Evolutionary conservation across 2,113 vertebrate genomes (phyloP).

Genomic region (Numida meleagris): DNA sequence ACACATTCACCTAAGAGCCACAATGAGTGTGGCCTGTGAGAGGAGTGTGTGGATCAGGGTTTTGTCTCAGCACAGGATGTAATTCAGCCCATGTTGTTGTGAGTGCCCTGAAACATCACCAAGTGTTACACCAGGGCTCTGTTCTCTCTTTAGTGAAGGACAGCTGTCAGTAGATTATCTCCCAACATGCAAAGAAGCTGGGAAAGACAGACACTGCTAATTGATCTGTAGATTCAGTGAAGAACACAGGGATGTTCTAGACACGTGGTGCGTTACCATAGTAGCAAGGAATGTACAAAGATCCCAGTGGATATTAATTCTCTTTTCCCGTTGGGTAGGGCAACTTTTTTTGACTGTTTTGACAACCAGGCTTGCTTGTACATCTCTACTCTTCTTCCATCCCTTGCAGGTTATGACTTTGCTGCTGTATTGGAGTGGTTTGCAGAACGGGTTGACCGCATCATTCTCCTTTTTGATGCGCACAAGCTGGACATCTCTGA

Average conservation of each 20-base stretch:
- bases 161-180: not conserved
- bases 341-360: not conserved
- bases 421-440: constrained; percentile 97
- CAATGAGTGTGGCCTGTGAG: not conserved
- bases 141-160: not conserved
- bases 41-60: not conserved
- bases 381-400: not conserved
- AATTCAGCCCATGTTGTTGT: not conserved
- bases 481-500: constrained; percentile 98
- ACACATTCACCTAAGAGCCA: accelerated
- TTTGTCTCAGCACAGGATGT: not conserved
- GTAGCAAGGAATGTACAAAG: not conserved
- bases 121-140: not conserved
- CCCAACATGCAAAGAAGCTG: not conserved
- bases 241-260: not conserved
- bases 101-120: not conserved
- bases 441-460: constrained; percentile 94
- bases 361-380: not conserved
- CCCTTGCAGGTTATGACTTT: constrained; percentile 90
- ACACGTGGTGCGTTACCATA: not conserved
- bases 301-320: not conserved
- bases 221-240: not conserved
- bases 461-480: constrained; percentile 95
- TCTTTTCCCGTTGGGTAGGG: not conserved
- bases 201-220: not conserved